Conservation (phyloP, 2,888 invertebrate species). For the Rotaria macrura region DNA sequence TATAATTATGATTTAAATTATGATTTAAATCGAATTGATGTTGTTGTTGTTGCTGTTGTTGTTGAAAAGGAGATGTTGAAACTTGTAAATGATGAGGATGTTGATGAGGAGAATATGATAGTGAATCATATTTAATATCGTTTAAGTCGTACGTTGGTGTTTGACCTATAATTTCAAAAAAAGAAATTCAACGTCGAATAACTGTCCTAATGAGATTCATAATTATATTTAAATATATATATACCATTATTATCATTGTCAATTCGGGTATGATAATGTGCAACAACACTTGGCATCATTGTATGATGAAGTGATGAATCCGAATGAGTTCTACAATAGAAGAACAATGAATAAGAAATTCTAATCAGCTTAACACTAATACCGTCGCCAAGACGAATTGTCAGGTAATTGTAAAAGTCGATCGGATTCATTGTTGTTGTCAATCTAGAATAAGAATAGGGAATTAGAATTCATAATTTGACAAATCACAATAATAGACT, state of each 20-base stretch:
- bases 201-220: too few species aligned
- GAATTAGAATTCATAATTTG: too few species aligned
- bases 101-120: not conserved
- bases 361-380: not conserved
- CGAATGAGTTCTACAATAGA: not conserved
- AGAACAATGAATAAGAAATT: not conserved
- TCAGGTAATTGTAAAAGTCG: not conserved
- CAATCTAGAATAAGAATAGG: not conserved
- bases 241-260: not conserved
- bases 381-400: not conserved
- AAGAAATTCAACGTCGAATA: too few species aligned
- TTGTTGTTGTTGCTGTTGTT: not conserved
- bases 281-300: not conserved
- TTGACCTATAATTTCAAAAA: not conserved
- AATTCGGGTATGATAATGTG: not conserved
- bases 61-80: not conserved
- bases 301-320: conserved; percentile 18
- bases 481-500: not conserved
- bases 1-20: not conserved
- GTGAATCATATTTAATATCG: not conserved
- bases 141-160: not conserved
- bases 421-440: not conserved
- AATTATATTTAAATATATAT: too few species aligned
- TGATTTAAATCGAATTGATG: not conserved
- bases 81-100: not conserved